These are phyloP conservation scores for Andrena minutula DNA, from an alignment of 2,888 invertebrate genomes.

Conservation along the genomic window DNA sequence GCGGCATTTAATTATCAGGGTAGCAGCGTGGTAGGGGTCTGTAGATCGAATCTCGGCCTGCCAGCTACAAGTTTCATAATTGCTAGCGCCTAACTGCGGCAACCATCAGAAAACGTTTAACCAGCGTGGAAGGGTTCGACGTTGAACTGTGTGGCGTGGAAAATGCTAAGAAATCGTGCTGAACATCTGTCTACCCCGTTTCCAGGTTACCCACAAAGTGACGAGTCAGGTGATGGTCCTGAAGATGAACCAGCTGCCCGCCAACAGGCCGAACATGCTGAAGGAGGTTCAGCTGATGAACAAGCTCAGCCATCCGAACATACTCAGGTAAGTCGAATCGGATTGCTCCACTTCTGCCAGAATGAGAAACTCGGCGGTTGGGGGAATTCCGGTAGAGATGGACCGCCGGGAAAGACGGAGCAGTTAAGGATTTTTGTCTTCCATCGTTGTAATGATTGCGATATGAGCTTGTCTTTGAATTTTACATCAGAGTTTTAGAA, in stretches of 20 bases:
- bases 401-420: no score
- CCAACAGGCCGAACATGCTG: constrained; percentile 97
- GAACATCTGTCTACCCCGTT: constrained; percentile 44
- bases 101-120: constrained; percentile 25
- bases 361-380: constrained; percentile 46
- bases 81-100: not conserved
- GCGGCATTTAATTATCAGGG: not conserved
- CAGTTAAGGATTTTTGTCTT: no score
- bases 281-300: constrained; percentile 99
- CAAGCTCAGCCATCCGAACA: constrained; percentile 96
- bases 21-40: not conserved
- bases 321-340: constrained; percentile 90
- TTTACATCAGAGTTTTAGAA: no score
- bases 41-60: not conserved
- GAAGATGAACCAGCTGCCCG: constrained; percentile 97
- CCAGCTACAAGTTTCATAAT: not conserved
- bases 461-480: no score
- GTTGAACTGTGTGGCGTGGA: constrained; percentile 11
- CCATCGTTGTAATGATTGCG: no score
- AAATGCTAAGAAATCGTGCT: constrained; percentile 21
- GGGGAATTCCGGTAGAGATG: no score
- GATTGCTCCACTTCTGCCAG: constrained; percentile 55
- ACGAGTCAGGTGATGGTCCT: constrained; percentile 98
- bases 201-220: constrained; percentile 95
- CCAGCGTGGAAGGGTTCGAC: constrained; percentile 4